Evolutionary conservation across 2,113 vertebrate genomes (phyloP).

Genomic region (Verasper variegatus): DNA sequence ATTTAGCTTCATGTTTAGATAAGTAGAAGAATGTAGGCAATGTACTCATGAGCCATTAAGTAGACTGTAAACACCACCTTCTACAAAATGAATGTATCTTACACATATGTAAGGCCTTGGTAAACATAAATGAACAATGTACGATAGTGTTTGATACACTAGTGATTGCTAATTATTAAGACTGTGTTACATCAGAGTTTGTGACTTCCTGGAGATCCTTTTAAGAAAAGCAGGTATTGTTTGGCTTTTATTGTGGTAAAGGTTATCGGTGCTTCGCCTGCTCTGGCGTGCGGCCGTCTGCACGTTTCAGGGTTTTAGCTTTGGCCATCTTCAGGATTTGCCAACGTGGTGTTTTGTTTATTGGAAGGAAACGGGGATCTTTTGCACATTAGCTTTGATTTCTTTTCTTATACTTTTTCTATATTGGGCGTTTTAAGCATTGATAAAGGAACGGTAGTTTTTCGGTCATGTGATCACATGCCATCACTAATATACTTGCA

Average conservation of each 20-base stretch:
- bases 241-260: too few relatives aligned
- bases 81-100: constrained; percentile 71
- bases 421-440: constrained; percentile 5
- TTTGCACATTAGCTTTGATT: constrained; percentile 57
- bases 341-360: constrained; percentile 6
- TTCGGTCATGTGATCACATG: not conserved
- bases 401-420: constrained; percentile 3
- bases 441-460: not conserved
- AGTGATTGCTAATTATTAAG: not conserved
- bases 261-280: not conserved
- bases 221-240: too few relatives aligned
- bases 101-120: constrained; percentile 4
- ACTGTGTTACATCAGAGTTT: not conserved
- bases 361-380: constrained; percentile 15
- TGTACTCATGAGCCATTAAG: constrained; percentile 49
- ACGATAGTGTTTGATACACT: constrained; percentile 5
- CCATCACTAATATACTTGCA: not conserved
- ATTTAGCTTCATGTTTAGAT: not conserved
- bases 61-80: constrained; percentile 40
- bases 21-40: constrained; percentile 66
- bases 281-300: constrained; percentile 1
- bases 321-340: not conserved
- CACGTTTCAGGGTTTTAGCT: constrained; percentile 5
- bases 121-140: not conserved
- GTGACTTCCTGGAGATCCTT: not conserved